Evolutionary conservation across 35 echinoderm and acorn worm genomes (phyloP), one percentile per base, ranked within the genome.

Genomic region (Nesometra sesokonis): DNA sequence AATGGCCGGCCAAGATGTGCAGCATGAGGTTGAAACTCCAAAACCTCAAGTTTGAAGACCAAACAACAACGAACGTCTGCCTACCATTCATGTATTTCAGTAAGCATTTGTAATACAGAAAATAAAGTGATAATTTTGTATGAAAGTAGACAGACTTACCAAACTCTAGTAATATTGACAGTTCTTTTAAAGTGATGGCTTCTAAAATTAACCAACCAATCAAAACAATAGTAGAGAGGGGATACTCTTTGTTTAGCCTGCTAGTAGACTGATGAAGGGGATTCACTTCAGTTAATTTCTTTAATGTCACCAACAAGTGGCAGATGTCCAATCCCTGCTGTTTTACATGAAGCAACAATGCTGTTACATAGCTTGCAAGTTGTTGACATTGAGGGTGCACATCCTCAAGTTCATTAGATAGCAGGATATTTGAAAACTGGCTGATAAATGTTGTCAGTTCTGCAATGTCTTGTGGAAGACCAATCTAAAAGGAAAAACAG

Each of bases 81-180:
- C 15, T 43, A 43, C 38, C 38, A 43, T 7, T 43, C 38, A 43
- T n/a, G n/a, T 43, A 43, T 4, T 15, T 15, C 15, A 15, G 15
- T 43, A 7, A 43, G 4, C 4, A 43, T 15, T 7, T 7, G 38
- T 43, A 7, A 43, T 43, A 15, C 38, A 43, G 15, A 43, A 43
- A 43, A 15, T 7, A 43, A 43, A 15, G 15, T 43, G 4, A 7
- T 43, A 15, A 43, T 43, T 15, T 4, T 15, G 5, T 7, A 4
- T 43, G 15, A 43, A 43, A 43, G 38, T 15, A 43, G 15, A 43
- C 4, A 43, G 0, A 88, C 87, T 82, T 32, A 88, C 87, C 36
- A 76, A 88, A 47, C 19, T 82, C 35, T 31, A 88, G 31, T 29
- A 88, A 47, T 33, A 88, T 35, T n/a, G 80, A 82, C 29, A 82